Conservation (phyloP, 2,888 invertebrate species). For the Deilephila elpenor region DNA sequence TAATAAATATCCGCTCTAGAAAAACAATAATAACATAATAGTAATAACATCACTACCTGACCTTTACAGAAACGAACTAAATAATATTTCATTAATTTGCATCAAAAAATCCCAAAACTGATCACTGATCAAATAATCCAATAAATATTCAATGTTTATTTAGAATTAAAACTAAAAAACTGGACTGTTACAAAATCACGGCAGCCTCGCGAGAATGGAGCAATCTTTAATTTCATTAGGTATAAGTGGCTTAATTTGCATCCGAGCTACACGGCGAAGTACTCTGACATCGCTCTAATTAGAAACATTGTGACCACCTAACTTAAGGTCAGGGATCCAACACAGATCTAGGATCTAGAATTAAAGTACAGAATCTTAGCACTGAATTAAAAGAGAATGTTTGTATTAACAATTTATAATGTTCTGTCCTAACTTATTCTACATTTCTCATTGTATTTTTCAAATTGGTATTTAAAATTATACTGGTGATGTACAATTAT, state of each 20-base stretch:
- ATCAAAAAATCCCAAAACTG: neutral
- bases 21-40: no score
- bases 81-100: neutral
- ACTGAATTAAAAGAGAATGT: neutral
- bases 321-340: constrained; percentile 16
- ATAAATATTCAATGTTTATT: constrained; percentile 16
- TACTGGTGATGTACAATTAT: no score
- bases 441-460: neutral
- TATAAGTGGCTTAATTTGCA: constrained; percentile 23
- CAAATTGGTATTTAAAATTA: no score
- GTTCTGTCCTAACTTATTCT: neutral
- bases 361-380: neutral
- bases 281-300: constrained; percentile 16
- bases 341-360: neutral
- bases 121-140: neutral
- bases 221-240: constrained; percentile 22
- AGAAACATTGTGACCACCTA: constrained; percentile 16
- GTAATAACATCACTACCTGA: no score
- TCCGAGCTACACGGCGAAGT: constrained; percentile 1
- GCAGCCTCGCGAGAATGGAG: constrained; percentile 4
- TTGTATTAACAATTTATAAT: neutral
- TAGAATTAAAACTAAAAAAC: constrained; percentile 34
- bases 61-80: no score
- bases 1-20: no score
- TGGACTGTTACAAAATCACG: constrained; percentile 24